Base-by-base conservation (phyloP, 2,113 vertebrate genomes). In the Gymnogyps californianus region DNA sequence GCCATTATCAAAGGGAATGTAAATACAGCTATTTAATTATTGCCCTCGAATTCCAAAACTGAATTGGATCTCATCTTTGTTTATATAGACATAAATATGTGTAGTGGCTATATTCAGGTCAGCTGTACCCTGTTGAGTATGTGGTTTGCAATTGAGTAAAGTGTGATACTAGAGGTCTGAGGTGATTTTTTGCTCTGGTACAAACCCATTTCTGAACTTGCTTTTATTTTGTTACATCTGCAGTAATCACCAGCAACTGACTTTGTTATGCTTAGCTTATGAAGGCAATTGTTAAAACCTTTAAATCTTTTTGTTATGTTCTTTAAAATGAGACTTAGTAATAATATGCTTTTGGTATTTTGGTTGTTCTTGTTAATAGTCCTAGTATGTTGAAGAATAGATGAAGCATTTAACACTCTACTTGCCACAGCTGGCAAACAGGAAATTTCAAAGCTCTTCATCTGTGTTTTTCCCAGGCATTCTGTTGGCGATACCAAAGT, bases 401-500 rank as follows among this genome's bases (percentile, higher is more conserved):
- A 32, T 59, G 49, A 65, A 83, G 42, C 32, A 11, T 55, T 70
- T 88, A 67, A 42, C 15, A 11, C 10, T 62, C 19, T 51, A 5
- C 29, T 72, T 71, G 21, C 32, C 46, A 31, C 25, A 69, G 64
- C 47, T 71, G 80, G 6, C 20, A n/a, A 96, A 57, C 29, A 21
- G 70, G 49, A 55, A 14, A 29, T 83, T 57, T 94, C 59, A 91
- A 57, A 31, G 13, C 11, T 81, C 28, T 93, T 59, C 4, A 6
- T 89, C 28, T 97, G 7, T 97, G 40, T 95, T 87, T 96, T 87
- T 82, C 46, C 21, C 89, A 99, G 99, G 97, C 99, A 99, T 98
- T 99, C 99, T 3, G 98, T 98, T 47, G 99, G 99, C 3, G 99
- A 99, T 98, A 99, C 99, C 97, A 99, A 99, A 98, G 99, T 99